Conservation (phyloP, 2,888 invertebrate species). For the Cheilosia scutellata region DNA sequence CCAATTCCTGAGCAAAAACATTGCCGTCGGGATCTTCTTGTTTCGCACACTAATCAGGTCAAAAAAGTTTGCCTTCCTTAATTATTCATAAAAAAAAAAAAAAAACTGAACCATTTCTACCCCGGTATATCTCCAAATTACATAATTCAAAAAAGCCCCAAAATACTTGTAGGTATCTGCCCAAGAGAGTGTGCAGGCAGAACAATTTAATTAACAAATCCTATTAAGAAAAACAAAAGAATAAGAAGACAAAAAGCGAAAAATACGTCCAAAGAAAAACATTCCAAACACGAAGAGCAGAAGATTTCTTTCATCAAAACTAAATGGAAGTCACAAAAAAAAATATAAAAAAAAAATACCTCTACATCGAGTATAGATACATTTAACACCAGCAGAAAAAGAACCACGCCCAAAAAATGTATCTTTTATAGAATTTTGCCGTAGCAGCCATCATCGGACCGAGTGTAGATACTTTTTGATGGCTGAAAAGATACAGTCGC, state of each 20-base stretch:
- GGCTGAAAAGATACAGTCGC: conserved; percentile 36
- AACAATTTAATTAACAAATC: conserved; percentile 75
- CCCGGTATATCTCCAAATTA: conserved; percentile 32
- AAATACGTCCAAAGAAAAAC: conserved; percentile 3
- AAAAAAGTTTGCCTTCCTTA: conserved; percentile 40
- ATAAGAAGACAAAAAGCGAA: conserved; percentile 44
- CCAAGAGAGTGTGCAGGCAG: conserved; percentile 15
- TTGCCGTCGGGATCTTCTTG: conserved; percentile 44
- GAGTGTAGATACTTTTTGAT: conserved; percentile 60
- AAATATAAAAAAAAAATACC: conserved; percentile 6
- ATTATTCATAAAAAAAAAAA: conserved; percentile 58
- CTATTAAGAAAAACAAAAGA: conserved; percentile 69
- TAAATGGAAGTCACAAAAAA: too few relatives aligned
- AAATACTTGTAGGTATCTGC: conserved; percentile 34
- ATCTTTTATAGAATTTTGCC: conserved; percentile 63
- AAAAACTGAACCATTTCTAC: conserved; percentile 2
- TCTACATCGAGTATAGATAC: conserved; percentile 64
- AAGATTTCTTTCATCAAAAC: conserved; percentile 43
- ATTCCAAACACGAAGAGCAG: conserved; percentile 51
- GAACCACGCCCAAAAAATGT: conserved; percentile 75
- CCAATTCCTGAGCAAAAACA: conserved; percentile 25
- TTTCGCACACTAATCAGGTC: conserved; percentile 51
- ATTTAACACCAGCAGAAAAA: conserved; percentile 64
- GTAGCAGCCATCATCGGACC: conserved; percentile 70
- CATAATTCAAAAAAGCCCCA: conserved; percentile 59